Evolutionary conservation across 64 coral and sea anemone species (phyloP).

Genomic region (Orbicella faveolata): DNA sequence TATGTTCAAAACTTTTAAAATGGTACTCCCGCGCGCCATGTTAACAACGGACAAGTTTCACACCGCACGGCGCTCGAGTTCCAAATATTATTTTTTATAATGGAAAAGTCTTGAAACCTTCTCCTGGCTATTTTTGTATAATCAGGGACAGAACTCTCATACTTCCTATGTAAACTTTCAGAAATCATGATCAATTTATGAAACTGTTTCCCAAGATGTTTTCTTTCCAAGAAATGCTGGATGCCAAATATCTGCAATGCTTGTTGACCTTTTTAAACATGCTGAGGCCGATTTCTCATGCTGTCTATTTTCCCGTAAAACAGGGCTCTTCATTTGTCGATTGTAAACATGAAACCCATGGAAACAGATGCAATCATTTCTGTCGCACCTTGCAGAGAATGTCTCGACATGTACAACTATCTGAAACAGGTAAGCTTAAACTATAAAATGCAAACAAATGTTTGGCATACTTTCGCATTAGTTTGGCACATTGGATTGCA

Average conservation of each 20-base stretch:
- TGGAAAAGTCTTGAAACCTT: too few species aligned
- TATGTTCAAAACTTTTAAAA: too few species aligned
- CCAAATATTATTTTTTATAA: too few species aligned
- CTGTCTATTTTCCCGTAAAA: not conserved
- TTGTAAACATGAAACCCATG: conserved; percentile 52
- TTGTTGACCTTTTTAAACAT: not conserved
- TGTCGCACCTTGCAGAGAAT: conserved; percentile 62
- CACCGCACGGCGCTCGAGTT: too few species aligned
- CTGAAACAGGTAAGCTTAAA: conserved; percentile 67
- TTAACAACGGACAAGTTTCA: too few species aligned
- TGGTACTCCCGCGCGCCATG: too few species aligned
- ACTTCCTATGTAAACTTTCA: too few species aligned
- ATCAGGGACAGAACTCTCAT: too few species aligned
- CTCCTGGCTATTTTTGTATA: too few species aligned
- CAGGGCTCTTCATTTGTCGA: conserved; percentile 76
- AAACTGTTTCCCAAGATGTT: not conserved
- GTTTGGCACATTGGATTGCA: not conserved
- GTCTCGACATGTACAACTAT: conserved; percentile 71
- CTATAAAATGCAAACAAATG: not conserved
- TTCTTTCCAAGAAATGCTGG: not conserved
- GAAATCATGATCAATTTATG: too few species aligned
- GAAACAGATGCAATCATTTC: conserved; percentile 42
- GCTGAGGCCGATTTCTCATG: not conserved
- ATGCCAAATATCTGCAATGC: not conserved
- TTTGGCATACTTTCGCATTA: not conserved